Base-by-base conservation (phyloP, 1,140 invertebrate genomes). In the Ceratina australensis region DNA sequence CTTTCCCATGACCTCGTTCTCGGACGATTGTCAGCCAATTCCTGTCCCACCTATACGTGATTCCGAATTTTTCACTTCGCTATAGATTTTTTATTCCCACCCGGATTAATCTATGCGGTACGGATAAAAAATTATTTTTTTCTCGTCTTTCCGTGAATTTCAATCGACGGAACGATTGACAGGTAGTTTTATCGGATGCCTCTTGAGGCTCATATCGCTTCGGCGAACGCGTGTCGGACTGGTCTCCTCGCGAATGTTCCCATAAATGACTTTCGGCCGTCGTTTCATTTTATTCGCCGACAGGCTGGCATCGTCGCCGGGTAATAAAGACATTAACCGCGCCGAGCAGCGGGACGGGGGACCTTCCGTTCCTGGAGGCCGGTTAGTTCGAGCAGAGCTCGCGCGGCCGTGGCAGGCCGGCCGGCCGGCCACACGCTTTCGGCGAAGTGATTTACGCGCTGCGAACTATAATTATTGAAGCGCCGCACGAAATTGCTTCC, bases 241-340 rank as follows among this genome's bases (percentile, higher is more conserved):
- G 3, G 5, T 8, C 13, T 52, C 3, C 13, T 52, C 50, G 13
- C 33, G 33, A 42, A 52, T 16, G 2, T 13, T 22, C 13, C 28
- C 28, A 16, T 13, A 7, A 10, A 20, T 28, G 42, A 7, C 72
- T 57, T 18, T 26, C 67, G 65, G 61, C 47, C 61, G 57, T 24
- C 66, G 68, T 71, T 56, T 57, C 49, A 72, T 78, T 73, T 78
- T 52, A 61, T 71, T 54, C 68, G 75, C 72, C 69, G 76, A 71
- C 63, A 54, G 50, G 33, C 54, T 56, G 66, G 60, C 65, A 68
- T 75, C 83, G 66, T 83, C 75, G 75, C n/a, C 73, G 57, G 33
- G 68, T 87, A 86, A 87, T 87, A 86, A 87, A 87, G 86, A 87
- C 86, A 86, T 87, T 87, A 87, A 73, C 78, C 47, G 71, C 54